A percentile compares a stretch with the other conserved stretches of the same genome.
Evolutionary conservation across 2,113 vertebrate genomes (phyloP).

Genomic region (Cololabis saira): DNA sequence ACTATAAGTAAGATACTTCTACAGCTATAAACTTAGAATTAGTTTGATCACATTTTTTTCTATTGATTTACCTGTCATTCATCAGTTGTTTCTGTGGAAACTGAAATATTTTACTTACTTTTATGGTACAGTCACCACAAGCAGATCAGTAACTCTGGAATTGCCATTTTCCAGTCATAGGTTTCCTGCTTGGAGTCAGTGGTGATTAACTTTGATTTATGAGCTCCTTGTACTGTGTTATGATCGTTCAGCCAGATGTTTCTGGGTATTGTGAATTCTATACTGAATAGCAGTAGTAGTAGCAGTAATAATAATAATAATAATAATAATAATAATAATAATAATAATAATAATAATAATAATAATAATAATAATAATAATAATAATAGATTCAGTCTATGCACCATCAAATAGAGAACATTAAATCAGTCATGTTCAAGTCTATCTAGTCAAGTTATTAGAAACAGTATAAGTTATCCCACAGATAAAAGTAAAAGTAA

Average conservation of each 20-base stretch:
- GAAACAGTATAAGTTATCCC: no score
- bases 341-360: neutral
- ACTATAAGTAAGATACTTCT: neutral
- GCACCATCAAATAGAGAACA: no score
- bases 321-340: no score
- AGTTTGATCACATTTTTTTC: neutral
- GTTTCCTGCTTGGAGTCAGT: conserved; percentile 1
- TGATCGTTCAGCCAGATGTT: no score
- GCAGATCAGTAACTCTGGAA: conserved; percentile 6
- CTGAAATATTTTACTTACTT: conserved; percentile 14
- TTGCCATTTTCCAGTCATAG: conserved; percentile 37
- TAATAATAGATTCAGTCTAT: no score
- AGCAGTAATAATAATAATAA: neutral
- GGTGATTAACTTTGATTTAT: no score
- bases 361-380: neutral
- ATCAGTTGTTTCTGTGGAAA: conserved; percentile 19
- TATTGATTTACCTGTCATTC: conserved; percentile 16
- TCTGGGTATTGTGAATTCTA: neutral
- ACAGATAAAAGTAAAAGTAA: no score
- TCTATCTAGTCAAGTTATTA: no score
- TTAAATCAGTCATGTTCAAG: no score
- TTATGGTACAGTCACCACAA: neutral
- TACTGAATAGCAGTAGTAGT: no score
- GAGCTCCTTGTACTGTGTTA: no score
- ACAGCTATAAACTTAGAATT: conserved; percentile 1